phyloP scores from a whole-genome alignment of 1,140 invertebrate genomes.

The Planococcus citri region DNA sequence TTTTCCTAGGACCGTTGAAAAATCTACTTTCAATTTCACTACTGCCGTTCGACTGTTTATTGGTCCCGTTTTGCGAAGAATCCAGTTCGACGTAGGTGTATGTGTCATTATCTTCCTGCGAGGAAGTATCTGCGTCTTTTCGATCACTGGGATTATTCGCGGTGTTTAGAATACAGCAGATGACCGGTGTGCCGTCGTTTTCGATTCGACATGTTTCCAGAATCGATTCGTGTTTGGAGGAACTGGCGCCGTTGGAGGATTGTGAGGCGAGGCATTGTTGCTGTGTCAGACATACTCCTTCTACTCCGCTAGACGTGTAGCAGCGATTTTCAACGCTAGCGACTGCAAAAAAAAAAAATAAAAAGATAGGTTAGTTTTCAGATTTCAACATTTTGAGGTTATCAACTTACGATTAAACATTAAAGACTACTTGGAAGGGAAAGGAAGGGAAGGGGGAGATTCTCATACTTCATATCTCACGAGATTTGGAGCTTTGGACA shows the following conservation, averaged over 20 bases:
- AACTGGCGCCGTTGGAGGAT: not conserved
- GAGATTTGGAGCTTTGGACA: too few species aligned
- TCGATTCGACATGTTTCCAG: not conserved
- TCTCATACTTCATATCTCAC: too few species aligned
- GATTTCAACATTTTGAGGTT: too few species aligned
- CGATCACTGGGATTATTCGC: not conserved
- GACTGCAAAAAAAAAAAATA: too few species aligned
- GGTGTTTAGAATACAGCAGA: not conserved
- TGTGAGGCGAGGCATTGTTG: not conserved
- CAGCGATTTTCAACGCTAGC: too few species aligned
- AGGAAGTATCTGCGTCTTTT: not conserved
- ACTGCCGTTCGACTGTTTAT: not conserved
- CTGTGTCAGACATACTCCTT: not conserved
- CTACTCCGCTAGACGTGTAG: not conserved
- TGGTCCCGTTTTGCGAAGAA: not conserved
- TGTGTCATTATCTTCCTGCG: not conserved
- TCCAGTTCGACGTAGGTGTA: not conserved
- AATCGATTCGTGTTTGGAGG: not conserved
- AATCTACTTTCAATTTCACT: not conserved
- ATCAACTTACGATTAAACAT: too few species aligned
- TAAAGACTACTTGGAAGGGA: too few species aligned
- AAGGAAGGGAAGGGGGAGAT: too few species aligned
- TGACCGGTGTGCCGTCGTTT: not conserved
- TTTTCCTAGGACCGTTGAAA: constrained; percentile 12
- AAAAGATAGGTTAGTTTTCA: too few species aligned